Conservation (phyloP, 2,797 vertebrate species). For the Paguma larvata region DNA sequence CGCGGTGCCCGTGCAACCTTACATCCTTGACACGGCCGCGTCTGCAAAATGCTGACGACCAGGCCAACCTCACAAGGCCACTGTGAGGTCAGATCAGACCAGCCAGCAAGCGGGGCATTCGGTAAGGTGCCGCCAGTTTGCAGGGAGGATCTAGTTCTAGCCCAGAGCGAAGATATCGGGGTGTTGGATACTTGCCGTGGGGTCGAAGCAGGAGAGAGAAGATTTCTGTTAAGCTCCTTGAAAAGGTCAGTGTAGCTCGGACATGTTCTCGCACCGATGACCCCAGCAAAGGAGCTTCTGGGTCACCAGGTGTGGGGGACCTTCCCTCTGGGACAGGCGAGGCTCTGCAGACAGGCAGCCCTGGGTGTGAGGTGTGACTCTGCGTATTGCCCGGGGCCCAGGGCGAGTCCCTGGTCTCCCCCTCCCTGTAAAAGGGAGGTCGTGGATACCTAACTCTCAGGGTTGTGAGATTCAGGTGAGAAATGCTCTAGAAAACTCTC, state of each 20-base stretch:
- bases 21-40: background rate
- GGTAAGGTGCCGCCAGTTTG: background rate
- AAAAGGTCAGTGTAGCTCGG: background rate
- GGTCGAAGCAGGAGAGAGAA: background rate
- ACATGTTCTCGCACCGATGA: background rate
- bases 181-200: conserved; percentile 9
- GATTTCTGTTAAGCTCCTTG: background rate
- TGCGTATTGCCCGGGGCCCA: background rate
- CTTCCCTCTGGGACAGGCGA: background rate
- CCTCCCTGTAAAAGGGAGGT: background rate
- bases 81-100: background rate
- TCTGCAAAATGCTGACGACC: background rate
- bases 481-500: background rate
- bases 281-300: background rate
- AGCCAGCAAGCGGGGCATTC: background rate
- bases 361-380: background rate
- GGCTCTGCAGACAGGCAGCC: background rate
- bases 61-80: background rate
- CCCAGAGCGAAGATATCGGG: background rate
- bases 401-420: background rate
- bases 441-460: background rate
- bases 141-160: background rate
- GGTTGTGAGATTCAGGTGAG: background rate
- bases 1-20: background rate
- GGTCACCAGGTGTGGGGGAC: background rate